Percentiles rank a stretch among this genome's conserved stretches.
These are phyloP conservation scores for Amaurobius ferox DNA, from an alignment of 2,888 invertebrate genomes.

Conservation along the genomic window DNA sequence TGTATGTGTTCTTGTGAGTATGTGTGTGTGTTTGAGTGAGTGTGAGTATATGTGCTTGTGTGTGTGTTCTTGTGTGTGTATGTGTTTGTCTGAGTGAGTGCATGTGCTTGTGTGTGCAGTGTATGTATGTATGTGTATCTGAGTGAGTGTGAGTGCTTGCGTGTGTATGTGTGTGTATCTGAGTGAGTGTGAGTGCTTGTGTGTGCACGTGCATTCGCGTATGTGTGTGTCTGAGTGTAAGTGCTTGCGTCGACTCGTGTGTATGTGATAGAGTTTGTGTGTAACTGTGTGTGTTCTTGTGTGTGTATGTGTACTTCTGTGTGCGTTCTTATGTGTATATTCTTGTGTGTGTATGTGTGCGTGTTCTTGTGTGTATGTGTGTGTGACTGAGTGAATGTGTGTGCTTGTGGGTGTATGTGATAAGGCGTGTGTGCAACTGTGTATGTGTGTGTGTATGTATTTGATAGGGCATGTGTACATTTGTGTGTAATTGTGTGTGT, in stretches of 20 bases:
- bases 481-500: too few relatives aligned
- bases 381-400: too few relatives aligned
- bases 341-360: constrained; percentile 31
- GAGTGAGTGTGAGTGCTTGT: constrained; percentile 17
- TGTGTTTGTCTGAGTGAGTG: constrained; percentile 15
- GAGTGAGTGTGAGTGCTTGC: constrained; percentile 13
- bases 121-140: constrained; percentile 26
- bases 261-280: constrained; percentile 28
- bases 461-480: too few relatives aligned
- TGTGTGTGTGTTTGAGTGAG: constrained; percentile 19
- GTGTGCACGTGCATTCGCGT: constrained; percentile 3
- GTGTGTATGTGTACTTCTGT: constrained; percentile 35
- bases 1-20: constrained; percentile 15
- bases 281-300: constrained; percentile 30
- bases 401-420: too few relatives aligned
- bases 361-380: constrained; percentile 20
- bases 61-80: constrained; percentile 17
- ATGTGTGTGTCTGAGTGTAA: constrained; percentile 19
- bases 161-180: constrained; percentile 25
- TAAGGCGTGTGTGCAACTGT: too few relatives aligned
- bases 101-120: constrained; percentile 19
- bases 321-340: constrained; percentile 32
- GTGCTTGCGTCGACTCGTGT: constrained; percentile 15
- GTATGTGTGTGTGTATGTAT: too few relatives aligned
- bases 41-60: constrained; percentile 15